These are phyloP conservation scores for Mythimna albipuncta DNA, from an alignment of 2,888 invertebrate genomes.

Conservation along the genomic window DNA sequence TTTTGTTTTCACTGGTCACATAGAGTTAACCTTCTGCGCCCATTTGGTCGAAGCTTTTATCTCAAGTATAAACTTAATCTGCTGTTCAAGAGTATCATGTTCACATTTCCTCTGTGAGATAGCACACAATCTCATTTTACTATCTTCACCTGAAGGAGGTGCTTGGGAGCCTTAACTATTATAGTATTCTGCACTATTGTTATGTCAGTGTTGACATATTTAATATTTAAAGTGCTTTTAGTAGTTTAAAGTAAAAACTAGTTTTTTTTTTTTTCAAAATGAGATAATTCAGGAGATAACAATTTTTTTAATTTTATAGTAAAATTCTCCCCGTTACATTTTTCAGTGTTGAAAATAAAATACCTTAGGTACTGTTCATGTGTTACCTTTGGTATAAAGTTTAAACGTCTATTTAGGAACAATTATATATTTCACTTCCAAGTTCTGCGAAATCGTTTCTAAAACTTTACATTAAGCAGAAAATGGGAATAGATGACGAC, in stretches of 20 bases:
- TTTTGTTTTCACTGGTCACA: background rate
- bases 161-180: background rate
- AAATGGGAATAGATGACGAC: background rate
- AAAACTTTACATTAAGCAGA: background rate
- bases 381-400: background rate
- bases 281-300: background rate
- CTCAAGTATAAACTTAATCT: conserved; percentile 50
- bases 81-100: conserved; percentile 45
- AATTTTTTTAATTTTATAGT: too few relatives aligned
- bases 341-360: background rate
- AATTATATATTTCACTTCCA: too few relatives aligned
- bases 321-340: too few relatives aligned
- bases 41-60: background rate
- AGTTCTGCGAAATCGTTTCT: background rate
- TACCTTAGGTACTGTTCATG: background rate
- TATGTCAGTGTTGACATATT: background rate
- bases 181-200: background rate
- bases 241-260: background rate
- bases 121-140: conserved; percentile 42
- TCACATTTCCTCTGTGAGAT: conserved; percentile 50
- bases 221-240: background rate
- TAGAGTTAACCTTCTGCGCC: background rate
- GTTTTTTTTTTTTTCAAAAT: background rate
- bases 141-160: conserved; percentile 13
- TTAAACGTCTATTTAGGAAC: too few relatives aligned